Conservation (phyloP, 2,797 vertebrate genomes). For the Jordanella pulchra region DNA sequence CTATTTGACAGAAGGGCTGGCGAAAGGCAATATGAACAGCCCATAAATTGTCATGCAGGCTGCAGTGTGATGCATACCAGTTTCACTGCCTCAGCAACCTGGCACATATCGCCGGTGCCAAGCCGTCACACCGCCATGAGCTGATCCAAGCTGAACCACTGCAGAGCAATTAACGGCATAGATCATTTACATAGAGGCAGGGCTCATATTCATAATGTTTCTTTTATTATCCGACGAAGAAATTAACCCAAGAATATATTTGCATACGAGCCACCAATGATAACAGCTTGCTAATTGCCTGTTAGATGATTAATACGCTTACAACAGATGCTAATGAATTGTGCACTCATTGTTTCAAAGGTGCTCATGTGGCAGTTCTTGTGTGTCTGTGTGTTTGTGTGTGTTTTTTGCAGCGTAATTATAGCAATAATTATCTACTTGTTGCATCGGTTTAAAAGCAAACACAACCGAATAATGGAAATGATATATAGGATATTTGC, state of each 20-base stretch:
- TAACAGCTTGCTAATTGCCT: constrained; percentile 99
- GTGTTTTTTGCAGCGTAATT: constrained; percentile 93
- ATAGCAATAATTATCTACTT: constrained; percentile 96
- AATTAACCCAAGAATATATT: constrained; percentile 99
- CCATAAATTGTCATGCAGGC: constrained; percentile 78
- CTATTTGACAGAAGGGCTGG: constrained; percentile 74
- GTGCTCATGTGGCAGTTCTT: constrained; percentile 87
- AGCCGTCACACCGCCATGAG: constrained; percentile 58
- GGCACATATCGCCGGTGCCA: constrained; percentile 65
- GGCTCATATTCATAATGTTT: constrained; percentile 99
- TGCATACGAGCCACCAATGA: constrained; percentile 95
- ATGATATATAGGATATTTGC: constrained; percentile 83
- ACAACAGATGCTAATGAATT: constrained; percentile 99
- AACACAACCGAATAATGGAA: constrained; percentile 94
- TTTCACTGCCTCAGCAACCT: constrained; percentile 63
- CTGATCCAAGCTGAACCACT: constrained; percentile 77
- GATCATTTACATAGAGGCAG: constrained; percentile 95
- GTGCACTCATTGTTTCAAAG: constrained; percentile 95
- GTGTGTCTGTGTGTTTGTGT: background rate
- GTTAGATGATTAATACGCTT: constrained; percentile 99
- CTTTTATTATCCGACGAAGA: constrained; percentile 99
- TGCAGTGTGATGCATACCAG: constrained; percentile 66
- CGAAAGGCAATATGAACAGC: constrained; percentile 70
- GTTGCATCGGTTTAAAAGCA: constrained; percentile 95
- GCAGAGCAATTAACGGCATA: constrained; percentile 89